A percentile compares a stretch with the other conserved stretches of the same genome.
These are phyloP conservation scores for human (Homo sapiens) DNA, from an alignment of 2,113 vertebrate genomes.

Conservation along the genomic window GRCh38 chr14:84945001-84945500, in stretches of 20 bases:
- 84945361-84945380: not conserved
- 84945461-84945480: not conserved
- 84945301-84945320: not conserved
- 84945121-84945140: not conserved
- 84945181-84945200: not conserved
- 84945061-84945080: rapidly evolving
- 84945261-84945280: not conserved
- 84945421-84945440: not conserved
- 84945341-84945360: not conserved
- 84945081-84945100: no score
- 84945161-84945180: not conserved
- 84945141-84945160: not conserved
- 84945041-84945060: no score
- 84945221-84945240: not conserved
- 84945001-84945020: no score
- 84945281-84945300: not conserved
- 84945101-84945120: no score
- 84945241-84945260: not conserved
- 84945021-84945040: no score
- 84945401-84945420: not conserved
- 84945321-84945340: not conserved
- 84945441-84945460: not conserved
- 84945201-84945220: not conserved
- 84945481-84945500: not conserved
- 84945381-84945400: not conserved